Evolutionary conservation across 2,797 vertebrate genomes (phyloP).

Genomic region (Microchirus variegatus): DNA sequence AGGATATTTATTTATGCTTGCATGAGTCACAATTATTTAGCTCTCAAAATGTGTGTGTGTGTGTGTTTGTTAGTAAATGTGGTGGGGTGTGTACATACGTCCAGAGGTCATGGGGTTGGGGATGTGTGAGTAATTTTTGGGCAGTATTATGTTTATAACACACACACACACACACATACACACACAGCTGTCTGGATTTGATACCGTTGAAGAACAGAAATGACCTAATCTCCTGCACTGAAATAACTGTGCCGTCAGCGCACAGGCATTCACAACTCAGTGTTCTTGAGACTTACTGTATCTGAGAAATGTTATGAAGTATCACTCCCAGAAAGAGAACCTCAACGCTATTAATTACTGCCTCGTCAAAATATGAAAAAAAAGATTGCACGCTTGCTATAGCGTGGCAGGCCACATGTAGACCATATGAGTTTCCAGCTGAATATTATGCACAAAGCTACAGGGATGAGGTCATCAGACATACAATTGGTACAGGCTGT

Average conservation of each 20-base stretch:
- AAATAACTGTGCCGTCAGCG: constrained; percentile 80
- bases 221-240: constrained; percentile 78
- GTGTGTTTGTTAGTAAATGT: constrained; percentile 49
- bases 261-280: constrained; percentile 71
- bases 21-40: constrained; percentile 63
- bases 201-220: constrained; percentile 76
- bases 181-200: constrained; percentile 78
- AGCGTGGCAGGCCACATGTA: constrained; percentile 62
- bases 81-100: constrained; percentile 39
- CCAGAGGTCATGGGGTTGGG: constrained; percentile 30
- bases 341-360: constrained; percentile 71
- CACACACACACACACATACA: constrained; percentile 45
- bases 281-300: constrained; percentile 61
- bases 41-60: constrained; percentile 28
- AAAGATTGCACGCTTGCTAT: constrained; percentile 43
- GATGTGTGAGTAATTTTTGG: constrained; percentile 73
- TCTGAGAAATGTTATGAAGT: constrained; percentile 66
- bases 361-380: constrained; percentile 64
- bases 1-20: constrained; percentile 68
- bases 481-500: constrained; percentile 54
- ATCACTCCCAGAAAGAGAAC: constrained; percentile 68
- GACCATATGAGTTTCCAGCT: constrained; percentile 64
- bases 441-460: constrained; percentile 61
- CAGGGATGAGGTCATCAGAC: constrained; percentile 59
- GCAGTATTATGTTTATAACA: constrained; percentile 71